phyloP scores from a whole-genome alignment of 2,113 vertebrate genomes.

The Caloenas nicobarica region DNA sequence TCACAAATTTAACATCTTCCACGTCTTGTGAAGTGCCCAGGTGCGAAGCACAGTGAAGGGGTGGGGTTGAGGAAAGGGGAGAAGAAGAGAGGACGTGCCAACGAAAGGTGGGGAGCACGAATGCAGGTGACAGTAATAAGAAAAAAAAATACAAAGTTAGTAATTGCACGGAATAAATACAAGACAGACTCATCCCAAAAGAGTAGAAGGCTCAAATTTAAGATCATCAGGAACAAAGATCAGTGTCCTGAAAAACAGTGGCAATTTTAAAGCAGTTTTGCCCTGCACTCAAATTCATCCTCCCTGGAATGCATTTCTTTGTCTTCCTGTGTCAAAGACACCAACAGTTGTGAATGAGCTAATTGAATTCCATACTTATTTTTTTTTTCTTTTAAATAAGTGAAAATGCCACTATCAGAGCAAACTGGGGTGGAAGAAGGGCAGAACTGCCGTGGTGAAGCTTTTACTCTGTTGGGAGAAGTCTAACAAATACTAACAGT shows the following conservation, averaged over 20 bases:
- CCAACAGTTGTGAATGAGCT: background rate
- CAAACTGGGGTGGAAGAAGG: slow-evolving; percentile 54
- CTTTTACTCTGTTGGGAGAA: slow-evolving; percentile 85
- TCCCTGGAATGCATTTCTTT: slow-evolving; percentile 41
- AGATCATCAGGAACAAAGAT: slow-evolving; percentile 7
- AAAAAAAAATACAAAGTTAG: slow-evolving; percentile 77
- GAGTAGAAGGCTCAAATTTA: slow-evolving; percentile 69
- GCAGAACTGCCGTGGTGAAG: slow-evolving; percentile 40
- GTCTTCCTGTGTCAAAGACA: background rate
- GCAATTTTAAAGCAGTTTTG: slow-evolving; percentile 47
- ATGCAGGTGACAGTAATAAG: slow-evolving; percentile 84
- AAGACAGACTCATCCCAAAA: slow-evolving; percentile 83
- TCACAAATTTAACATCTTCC: slow-evolving; percentile 99
- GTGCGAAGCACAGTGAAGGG: slow-evolving; percentile 68
- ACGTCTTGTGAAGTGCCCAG: slow-evolving; percentile 84
- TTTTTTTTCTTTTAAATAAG: background rate
- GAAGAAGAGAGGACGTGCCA: slow-evolving; percentile 80
- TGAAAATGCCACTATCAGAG: slow-evolving; percentile 28
- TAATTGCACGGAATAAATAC: slow-evolving; percentile 63
- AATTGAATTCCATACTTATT: background rate
- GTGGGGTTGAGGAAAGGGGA: slow-evolving; percentile 72
- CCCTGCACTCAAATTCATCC: slow-evolving; percentile 52
- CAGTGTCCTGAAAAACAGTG: background rate
- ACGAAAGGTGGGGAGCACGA: slow-evolving; percentile 81
- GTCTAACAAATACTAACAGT: slow-evolving; percentile 73